These are phyloP conservation scores for Oostethus manadensis DNA, from an alignment of 2,113 vertebrate species.

Conservation along the genomic window DNA sequence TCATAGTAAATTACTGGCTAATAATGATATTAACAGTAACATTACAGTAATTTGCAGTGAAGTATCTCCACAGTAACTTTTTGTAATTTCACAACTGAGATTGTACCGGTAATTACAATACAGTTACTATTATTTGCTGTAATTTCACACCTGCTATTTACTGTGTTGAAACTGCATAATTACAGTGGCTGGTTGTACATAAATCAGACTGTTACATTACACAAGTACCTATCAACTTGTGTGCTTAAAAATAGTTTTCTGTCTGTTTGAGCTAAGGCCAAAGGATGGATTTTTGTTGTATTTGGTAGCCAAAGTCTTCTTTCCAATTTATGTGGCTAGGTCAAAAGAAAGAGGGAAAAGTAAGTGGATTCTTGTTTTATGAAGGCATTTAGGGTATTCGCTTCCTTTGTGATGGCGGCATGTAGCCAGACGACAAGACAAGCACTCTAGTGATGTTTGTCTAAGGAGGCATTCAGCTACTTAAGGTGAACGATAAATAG, in stretches of 20 bases:
- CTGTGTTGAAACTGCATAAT: too few relatives aligned
- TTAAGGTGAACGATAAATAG: not conserved
- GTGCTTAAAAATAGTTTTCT: constrained; percentile 41
- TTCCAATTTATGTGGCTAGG: constrained; percentile 28
- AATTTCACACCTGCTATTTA: too few relatives aligned
- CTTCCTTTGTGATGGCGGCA: not conserved
- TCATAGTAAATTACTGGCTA: too few relatives aligned
- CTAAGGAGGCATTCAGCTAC: not conserved
- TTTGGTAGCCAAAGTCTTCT: constrained; percentile 28
- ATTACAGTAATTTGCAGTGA: too few relatives aligned
- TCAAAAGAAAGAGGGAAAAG: constrained; percentile 23
- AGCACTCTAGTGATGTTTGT: constrained; percentile 1
- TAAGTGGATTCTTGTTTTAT: not conserved
- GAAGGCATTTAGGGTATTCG: not conserved
- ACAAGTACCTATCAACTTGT: constrained; percentile 48
- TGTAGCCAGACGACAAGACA: not conserved
- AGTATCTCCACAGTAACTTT: too few relatives aligned
- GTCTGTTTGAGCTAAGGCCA: constrained; percentile 51
- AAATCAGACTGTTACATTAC: constrained; percentile 30
- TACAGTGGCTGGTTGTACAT: too few relatives aligned
- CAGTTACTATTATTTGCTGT: too few relatives aligned
- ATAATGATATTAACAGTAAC: too few relatives aligned
- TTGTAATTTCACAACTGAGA: too few relatives aligned
- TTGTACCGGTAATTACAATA: too few relatives aligned
- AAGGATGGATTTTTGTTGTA: constrained; percentile 36